Evolutionary conservation across 2,888 invertebrate species (phyloP).

Genomic region (Trichopoda pennipes): DNA sequence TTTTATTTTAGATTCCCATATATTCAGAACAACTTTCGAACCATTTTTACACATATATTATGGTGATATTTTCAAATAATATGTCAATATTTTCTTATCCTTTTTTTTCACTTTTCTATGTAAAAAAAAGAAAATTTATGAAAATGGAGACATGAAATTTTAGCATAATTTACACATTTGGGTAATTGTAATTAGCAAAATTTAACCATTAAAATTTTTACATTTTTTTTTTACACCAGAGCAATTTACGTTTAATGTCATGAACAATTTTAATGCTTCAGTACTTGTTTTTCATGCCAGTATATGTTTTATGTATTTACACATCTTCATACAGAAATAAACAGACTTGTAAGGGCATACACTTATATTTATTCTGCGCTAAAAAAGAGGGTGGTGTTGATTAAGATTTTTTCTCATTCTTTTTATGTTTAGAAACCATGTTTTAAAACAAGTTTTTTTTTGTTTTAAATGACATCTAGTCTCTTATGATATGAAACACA

Average conservation of each 20-base stretch:
- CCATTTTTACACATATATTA: no score
- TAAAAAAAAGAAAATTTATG: not conserved
- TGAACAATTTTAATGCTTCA: slow-evolving; percentile 44
- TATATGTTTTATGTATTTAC: slow-evolving; percentile 16
- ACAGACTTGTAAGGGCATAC: not conserved
- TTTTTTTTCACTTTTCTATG: no score
- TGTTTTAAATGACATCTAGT: slow-evolving; percentile 64
- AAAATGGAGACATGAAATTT: not conserved
- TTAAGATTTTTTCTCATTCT: slow-evolving; percentile 48
- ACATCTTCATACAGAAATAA: slow-evolving; percentile 8
- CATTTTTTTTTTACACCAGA: slow-evolving; percentile 23
- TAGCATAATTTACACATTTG: slow-evolving; percentile 55
- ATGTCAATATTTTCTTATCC: no score
- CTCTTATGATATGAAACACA: slow-evolving; percentile 50
- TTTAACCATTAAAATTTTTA: slow-evolving; percentile 57
- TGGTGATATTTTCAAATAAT: no score
- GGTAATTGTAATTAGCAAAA: slow-evolving; percentile 67
- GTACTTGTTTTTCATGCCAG: slow-evolving; percentile 35
- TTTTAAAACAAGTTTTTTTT: slow-evolving; percentile 61
- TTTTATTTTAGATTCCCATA: no score
- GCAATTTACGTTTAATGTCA: slow-evolving; percentile 32
- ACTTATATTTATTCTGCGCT: slow-evolving; percentile 4
- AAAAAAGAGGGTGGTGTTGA: slow-evolving; percentile 44
- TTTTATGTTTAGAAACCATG: slow-evolving; percentile 46
- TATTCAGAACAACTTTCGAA: no score